Conservation (phyloP, 2,888 invertebrate species). For the Plebejus anna region DNA sequence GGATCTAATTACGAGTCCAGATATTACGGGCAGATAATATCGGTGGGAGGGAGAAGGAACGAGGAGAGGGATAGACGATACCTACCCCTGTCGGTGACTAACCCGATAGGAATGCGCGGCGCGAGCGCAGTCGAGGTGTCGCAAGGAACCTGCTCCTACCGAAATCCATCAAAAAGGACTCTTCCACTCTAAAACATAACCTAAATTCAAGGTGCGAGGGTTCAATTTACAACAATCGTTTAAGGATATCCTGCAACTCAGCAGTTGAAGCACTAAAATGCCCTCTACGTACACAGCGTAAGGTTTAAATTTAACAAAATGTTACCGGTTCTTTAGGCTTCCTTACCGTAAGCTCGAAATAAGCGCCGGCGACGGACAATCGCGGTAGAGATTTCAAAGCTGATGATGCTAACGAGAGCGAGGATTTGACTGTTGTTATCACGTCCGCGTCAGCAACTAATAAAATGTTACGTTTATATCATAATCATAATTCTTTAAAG, state of each 20-base stretch:
- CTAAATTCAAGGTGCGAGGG: background rate
- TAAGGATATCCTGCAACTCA: background rate
- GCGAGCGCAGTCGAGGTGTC: constrained; percentile 41
- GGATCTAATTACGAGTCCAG: constrained; percentile 55
- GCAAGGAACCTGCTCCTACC: constrained; percentile 41
- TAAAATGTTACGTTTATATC: constrained; percentile 26
- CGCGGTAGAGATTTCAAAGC: constrained; percentile 40
- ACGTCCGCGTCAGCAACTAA: background rate
- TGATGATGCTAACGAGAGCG: constrained; percentile 33
- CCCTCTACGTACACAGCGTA: constrained; percentile 26
- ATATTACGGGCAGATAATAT: constrained; percentile 54
- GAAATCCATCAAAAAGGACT: constrained; percentile 38
- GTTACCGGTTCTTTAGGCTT: background rate
- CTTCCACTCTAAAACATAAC: background rate
- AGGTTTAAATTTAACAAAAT: background rate
- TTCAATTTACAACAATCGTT: background rate
- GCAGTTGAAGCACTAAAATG: constrained; percentile 10
- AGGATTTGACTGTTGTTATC: constrained; percentile 19
- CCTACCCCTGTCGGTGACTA: constrained; percentile 40
- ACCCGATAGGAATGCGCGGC: constrained; percentile 43
- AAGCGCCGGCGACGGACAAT: constrained; percentile 43
- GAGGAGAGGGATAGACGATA: background rate
- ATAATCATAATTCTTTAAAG: background rate
- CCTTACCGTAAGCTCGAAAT: constrained; percentile 34
- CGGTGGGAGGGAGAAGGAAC: constrained; percentile 36